These are phyloP conservation scores for Pseudopleuronectes americanus DNA, from an alignment of 2,797 vertebrate species.

Conservation along the genomic window DNA sequence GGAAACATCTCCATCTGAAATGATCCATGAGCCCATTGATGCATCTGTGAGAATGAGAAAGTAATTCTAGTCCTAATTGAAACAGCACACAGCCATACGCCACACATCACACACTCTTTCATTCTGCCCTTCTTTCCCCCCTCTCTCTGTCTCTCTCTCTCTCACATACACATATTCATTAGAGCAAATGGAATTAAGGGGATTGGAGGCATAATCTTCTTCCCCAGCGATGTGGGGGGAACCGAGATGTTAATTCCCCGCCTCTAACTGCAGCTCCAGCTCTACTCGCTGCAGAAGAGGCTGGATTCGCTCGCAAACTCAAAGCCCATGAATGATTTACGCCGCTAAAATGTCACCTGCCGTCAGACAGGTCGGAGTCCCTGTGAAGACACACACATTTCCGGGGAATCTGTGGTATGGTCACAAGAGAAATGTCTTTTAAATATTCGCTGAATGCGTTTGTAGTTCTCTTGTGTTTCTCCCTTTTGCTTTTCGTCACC, in stretches of 20 bases:
- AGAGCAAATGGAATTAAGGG: constrained; percentile 79
- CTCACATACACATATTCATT: constrained; percentile 65
- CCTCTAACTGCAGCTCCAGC: constrained; percentile 59
- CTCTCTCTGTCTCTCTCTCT: background rate
- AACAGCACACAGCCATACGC: constrained; percentile 35
- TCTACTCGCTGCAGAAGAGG: constrained; percentile 49
- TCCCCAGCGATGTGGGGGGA: constrained; percentile 60
- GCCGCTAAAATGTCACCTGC: constrained; percentile 39
- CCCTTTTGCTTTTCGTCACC: constrained; percentile 17
- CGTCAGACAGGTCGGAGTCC: constrained; percentile 29
- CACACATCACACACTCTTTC: constrained; percentile 10
- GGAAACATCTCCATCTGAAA: background rate
- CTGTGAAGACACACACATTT: constrained; percentile 18
- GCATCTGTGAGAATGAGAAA: constrained; percentile 8
- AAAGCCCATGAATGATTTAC: constrained; percentile 57
- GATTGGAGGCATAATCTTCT: constrained; percentile 76
- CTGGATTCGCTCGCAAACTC: constrained; percentile 36
- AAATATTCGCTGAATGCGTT: constrained; percentile 22
- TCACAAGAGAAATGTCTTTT: background rate
- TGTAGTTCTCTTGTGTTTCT: constrained; percentile 3
- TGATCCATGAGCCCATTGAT: constrained; percentile 11
- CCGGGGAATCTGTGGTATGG: constrained; percentile 8
- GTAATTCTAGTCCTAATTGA: constrained; percentile 46
- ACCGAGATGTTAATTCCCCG: constrained; percentile 69
- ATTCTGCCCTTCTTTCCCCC: background rate